phyloP scores from a whole-genome alignment of 2,797 vertebrate genomes.

The Sebastes hopkinsi region DNA sequence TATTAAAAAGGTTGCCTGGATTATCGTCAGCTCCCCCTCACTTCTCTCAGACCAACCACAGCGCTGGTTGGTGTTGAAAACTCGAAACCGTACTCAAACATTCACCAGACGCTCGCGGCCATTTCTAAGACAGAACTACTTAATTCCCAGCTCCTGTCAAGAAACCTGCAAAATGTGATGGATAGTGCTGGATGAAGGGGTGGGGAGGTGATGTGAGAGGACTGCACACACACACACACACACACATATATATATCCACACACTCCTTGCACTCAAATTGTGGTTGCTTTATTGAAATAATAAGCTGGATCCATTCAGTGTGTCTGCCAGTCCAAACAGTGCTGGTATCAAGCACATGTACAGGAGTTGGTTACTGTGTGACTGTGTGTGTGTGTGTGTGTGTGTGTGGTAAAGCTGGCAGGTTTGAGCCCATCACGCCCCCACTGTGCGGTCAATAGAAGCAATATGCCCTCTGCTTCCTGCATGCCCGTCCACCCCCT shows the following conservation, averaged over 20 bases:
- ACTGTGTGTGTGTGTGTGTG: conserved; percentile 28
- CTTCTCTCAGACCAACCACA: conserved; percentile 52
- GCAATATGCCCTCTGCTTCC: conserved; percentile 63
- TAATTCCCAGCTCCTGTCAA: conserved; percentile 49
- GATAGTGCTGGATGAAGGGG: conserved; percentile 34
- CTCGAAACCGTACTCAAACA: conserved; percentile 46
- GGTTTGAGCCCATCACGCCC: conserved; percentile 48
- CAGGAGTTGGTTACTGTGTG: conserved; percentile 18
- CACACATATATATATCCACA: conserved; percentile 1
- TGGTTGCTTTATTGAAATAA: conserved; percentile 74
- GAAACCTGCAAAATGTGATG: conserved; percentile 47
- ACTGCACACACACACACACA: conserved; percentile 11
- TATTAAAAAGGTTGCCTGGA: conserved; percentile 9
- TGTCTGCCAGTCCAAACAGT: conserved; percentile 72
- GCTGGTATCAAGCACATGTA: conserved; percentile 51
- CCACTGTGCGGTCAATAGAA: conserved; percentile 67
- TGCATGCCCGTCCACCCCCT: conserved; percentile 60
- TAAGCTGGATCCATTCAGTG: conserved; percentile 51
- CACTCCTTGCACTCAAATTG: conserved; percentile 37
- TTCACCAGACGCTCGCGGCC: conserved; percentile 43
- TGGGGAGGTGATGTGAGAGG: conserved; percentile 19
- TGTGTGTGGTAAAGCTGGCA: conserved; percentile 35
- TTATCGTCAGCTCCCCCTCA: conserved; percentile 21
- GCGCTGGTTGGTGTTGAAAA: conserved; percentile 17
- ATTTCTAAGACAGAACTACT: conserved; percentile 29